A percentile compares a stretch with the other conserved stretches of the same genome.
Conservation (phyloP, 2,888 invertebrate genomes). For the Octodonta nipae region DNA sequence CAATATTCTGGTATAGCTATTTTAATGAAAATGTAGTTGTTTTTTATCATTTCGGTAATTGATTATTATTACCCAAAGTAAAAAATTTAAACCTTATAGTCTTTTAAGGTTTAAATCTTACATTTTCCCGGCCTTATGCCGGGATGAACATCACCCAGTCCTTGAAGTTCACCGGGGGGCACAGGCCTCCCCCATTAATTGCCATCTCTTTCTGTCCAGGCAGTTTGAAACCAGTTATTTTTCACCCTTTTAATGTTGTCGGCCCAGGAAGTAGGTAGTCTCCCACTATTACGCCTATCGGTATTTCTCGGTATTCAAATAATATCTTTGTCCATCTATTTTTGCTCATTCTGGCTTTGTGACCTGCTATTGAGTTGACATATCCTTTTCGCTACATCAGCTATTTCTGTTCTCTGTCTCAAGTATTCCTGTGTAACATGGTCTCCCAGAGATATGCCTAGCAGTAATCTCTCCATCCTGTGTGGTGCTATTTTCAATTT, state of each 20-base stretch:
- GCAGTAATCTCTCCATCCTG: conserved; percentile 1
- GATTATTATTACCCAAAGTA: too few relatives aligned
- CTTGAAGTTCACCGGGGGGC: neutral
- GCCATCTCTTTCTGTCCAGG: neutral
- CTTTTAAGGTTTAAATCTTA: too few relatives aligned
- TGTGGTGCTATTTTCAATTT: neutral
- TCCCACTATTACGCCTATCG: neutral
- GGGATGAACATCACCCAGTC: conserved; percentile 1
- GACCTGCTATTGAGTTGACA: neutral
- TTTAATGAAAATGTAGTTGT: too few relatives aligned
- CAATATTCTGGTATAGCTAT: too few relatives aligned
- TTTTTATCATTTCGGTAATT: too few relatives aligned
- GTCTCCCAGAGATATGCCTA: conserved; percentile 1
- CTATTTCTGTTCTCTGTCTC: neutral
- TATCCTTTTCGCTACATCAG: neutral
- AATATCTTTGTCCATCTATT: neutral
- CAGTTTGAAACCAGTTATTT: neutral
- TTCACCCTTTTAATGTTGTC: neutral
- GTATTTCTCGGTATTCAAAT: neutral
- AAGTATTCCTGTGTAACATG: neutral
- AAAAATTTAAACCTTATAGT: too few relatives aligned
- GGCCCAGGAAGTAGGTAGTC: conserved; percentile 1
- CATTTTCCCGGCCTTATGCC: too few relatives aligned
- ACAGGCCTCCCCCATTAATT: neutral
- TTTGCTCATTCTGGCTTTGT: neutral